Evolutionary conservation across 2,797 vertebrate species (phyloP), one percentile per base, ranked within the genome.

Genomic region (Falco novaeseelandiae): DNA sequence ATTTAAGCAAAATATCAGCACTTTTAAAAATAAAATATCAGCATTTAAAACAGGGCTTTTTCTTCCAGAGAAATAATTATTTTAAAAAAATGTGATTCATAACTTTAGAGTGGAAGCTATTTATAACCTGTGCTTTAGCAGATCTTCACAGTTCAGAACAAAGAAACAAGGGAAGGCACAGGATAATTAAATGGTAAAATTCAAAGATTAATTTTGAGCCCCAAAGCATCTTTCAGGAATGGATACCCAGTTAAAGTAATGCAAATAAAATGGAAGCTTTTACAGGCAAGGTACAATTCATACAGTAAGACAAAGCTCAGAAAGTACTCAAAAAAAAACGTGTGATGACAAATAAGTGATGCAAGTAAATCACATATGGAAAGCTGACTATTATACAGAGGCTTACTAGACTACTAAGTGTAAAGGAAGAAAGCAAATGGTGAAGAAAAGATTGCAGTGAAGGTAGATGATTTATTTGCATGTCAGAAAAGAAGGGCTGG

Each of bases 111-210:
- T 70, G 59, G 67, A 89, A 85, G 40, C 25, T 92, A 67, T 95
- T 91, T 94, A 81, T 92, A 89, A 85, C 13, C 26, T 49, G 19
- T 70, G 49, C 44, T 80, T 83, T 82, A 90, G 38, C 49, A 93
- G 30, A 46, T 89, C 55, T 93, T 48, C 42, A 58, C 49, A 62
- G 25, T 78, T 96, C 48, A 69, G 89, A 87, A 89, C 32, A 88
- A 93, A 86, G 34, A 90, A 90, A 69, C 10, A 16, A 90, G 44
- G 6, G 21, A 90, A 90, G 30, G 30, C 21, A 73, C 29, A 18
- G 17, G 16, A 71, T 83, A 93, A 90, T 88, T 93, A 93, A 89
- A 84, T 54, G 38, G 30, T 81, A 89, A 95, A 57, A 88, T 71
- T 79, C 30, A 78, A 89, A 86, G 59, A 78, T 42, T 76, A 9